Conservation (phyloP, 2,113 vertebrate species). For the Ahaetulla prasina region DNA sequence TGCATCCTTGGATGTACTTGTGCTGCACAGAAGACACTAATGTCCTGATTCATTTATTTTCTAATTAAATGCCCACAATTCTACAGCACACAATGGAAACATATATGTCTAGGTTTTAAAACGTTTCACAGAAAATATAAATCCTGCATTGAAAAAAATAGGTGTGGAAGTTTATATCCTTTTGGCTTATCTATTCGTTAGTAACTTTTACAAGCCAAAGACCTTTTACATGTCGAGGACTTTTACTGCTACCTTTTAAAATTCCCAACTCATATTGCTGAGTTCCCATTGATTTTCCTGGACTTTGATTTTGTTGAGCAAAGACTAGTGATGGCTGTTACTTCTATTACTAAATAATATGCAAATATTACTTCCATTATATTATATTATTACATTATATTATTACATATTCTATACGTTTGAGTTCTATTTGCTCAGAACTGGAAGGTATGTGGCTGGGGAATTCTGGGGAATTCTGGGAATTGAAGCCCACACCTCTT, state of each 20-base stretch:
- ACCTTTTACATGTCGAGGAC: conserved; percentile 39
- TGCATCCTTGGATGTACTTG: not conserved
- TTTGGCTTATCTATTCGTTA: conserved; percentile 50
- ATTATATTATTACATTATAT: too few species aligned
- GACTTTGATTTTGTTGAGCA: not conserved
- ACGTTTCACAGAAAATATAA: conserved; percentile 42
- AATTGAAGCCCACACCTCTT: not conserved
- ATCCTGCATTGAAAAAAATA: conserved; percentile 43
- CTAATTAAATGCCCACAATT: conserved; percentile 46
- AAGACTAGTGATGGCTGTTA: not conserved
- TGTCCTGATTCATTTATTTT: not conserved
- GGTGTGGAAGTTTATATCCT: conserved; percentile 51
- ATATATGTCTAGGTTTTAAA: conserved; percentile 13
- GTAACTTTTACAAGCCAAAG: conserved; percentile 53
- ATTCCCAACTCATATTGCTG: conserved; percentile 29
- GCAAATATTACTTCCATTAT: not conserved
- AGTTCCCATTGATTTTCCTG: conserved; percentile 4
- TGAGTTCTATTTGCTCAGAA: not conserved
- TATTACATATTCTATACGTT: not conserved
- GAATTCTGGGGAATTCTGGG: not conserved
- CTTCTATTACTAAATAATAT: not conserved
- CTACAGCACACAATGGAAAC: conserved; percentile 45
- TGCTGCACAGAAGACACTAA: not conserved
- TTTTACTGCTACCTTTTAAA: conserved; percentile 46
- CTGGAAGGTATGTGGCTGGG: not conserved